Percentiles rank a stretch among this genome's conserved stretches.
Evolutionary conservation across 2,797 vertebrate species (phyloP).

Genomic region (Hipposideros larvatus): DNA sequence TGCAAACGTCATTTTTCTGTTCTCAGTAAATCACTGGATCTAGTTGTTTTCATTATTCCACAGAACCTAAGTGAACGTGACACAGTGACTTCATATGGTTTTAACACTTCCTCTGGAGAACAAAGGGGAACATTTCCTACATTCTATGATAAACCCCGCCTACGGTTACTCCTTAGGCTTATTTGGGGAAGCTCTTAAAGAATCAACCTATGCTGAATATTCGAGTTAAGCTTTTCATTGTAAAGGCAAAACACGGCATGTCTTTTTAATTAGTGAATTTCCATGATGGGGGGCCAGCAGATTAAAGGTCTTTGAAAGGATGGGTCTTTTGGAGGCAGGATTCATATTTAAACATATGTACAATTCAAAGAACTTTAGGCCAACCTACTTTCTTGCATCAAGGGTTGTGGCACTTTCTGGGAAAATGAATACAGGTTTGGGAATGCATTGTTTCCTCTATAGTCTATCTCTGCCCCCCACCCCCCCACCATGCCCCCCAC

Average conservation of each 20-base stretch:
- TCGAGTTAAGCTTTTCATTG: not conserved
- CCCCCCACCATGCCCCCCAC: not conserved
- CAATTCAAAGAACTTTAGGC: not conserved
- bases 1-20: slow-evolving; percentile 63
- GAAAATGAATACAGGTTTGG: not conserved
- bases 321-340: not conserved
- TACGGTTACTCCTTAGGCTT: not conserved
- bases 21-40: slow-evolving; percentile 37
- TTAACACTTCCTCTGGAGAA: not conserved
- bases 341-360: not conserved
- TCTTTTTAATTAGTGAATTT: not conserved
- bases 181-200: not conserved
- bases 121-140: not conserved
- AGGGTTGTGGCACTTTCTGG: not conserved
- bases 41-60: not conserved
- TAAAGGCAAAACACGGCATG: not conserved
- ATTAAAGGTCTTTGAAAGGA: slow-evolving; percentile 22
- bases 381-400: not conserved
- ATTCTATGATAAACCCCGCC: not conserved
- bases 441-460: no score
- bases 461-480: no score
- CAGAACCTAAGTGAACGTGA: not conserved
- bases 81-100: not conserved
- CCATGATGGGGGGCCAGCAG: not conserved
- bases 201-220: not conserved